Evolutionary conservation across 2,797 vertebrate genomes (phyloP).

Genomic region (Poecile montanus): DNA sequence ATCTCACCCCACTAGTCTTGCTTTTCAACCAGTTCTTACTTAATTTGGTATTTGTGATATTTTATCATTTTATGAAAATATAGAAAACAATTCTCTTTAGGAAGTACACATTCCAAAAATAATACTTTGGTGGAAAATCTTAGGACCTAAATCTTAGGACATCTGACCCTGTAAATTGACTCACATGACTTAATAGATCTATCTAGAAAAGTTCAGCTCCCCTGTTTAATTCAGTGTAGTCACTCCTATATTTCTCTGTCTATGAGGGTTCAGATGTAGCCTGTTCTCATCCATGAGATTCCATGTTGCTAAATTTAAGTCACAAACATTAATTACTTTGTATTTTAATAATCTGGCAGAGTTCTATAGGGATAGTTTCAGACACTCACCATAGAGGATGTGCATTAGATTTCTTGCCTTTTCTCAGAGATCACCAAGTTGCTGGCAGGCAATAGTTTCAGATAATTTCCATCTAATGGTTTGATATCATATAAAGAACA

Average conservation of each 20-base stretch:
- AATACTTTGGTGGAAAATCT: neutral
- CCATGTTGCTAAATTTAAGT: neutral
- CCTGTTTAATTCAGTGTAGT: neutral
- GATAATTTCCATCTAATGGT: conserved; percentile 40
- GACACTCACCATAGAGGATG: neutral
- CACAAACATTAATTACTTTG: neutral
- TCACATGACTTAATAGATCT: neutral
- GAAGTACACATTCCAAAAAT: neutral
- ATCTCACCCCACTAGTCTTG: neutral
- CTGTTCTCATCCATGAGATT: neutral
- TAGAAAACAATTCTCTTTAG: neutral
- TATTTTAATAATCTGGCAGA: neutral
- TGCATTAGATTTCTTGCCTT: neutral
- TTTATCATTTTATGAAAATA: neutral
- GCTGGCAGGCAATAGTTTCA: conserved; percentile 3
- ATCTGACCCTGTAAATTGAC: neutral
- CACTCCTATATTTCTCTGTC: neutral
- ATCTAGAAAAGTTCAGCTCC: neutral
- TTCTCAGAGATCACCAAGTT: neutral
- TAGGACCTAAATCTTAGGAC: neutral
- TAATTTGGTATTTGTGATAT: neutral
- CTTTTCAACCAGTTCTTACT: neutral
- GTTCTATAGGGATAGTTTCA: neutral
- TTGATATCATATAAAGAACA: conserved; percentile 26
- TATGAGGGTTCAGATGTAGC: neutral